Evolutionary conservation across 2,797 vertebrate species (phyloP), one percentile per base, ranked within the genome.

Genomic region (Myotis pilosus): DNA sequence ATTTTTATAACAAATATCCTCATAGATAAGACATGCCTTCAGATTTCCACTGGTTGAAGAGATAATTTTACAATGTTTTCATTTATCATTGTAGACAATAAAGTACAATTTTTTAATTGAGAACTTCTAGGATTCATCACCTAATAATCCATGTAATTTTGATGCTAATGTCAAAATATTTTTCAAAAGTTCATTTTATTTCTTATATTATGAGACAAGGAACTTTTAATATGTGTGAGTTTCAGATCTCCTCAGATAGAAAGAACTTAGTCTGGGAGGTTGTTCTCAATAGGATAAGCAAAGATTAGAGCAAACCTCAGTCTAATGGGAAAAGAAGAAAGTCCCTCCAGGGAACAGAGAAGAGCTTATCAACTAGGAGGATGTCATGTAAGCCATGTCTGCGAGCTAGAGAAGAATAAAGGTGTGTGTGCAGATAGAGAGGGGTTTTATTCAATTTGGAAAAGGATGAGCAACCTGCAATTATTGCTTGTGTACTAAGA

Each of bases 121-220:
- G 15, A 75, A 62, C 15, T 76, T 44, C 9, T 80, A 89, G 30
- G 30, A 57, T 23, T 57, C 2, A 74, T 69, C 47, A 33, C 62
- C 4, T 30, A 79, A 28, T 76, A 28, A 72, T 41, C 2, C 33
- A 62, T 4, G 3, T 25, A 71, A 85, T 86, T 10, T 89, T 86
- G 75, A 78, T 68, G 7, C 30, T 79, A 85, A 72, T 22, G 17
- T 75, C 8, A 84, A 92, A 20, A 12, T 74, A 15, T 62, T 86
- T 88, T 91, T 93, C 30, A 60, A 33, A 66, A 83, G 15, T 60
- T 85, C 12, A 75, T 76, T 92, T 94, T 91, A 66, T 22, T 89
- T 84, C 33, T 66, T 69, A 72, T 28, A 8, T 38, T 91, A 36
- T 51, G 20, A 82, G 74, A 86, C 33, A 79, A 78, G 5, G 11